Evolutionary conservation across 35 echinoderm and acorn worm genomes (phyloP), one percentile per base, ranked within the genome.

Genomic region (Lytechinus variegatus): DNA sequence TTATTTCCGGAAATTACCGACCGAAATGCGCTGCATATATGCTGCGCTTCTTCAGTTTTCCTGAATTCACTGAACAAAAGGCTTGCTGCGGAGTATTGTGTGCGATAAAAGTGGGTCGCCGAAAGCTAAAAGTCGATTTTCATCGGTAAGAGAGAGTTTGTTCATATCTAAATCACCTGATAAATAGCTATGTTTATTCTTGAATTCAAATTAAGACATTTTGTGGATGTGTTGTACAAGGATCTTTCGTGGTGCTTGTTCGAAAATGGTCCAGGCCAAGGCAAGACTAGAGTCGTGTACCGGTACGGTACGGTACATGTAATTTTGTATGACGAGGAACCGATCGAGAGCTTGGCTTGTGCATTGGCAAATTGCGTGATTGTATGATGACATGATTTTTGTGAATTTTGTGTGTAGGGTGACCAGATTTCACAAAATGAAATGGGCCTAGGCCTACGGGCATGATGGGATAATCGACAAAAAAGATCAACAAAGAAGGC

Each of bases 81-180:
- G 29, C 88, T 88, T 10, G 86, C 2, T 71, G 61, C 19, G 66
- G 16, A 21, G 52, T 90, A 51, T 1, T 90, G 4, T 88, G 52
- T 90, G 88, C 88, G 88, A 90, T 4, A 90, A 90, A 24, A 24
- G 10, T 44, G 33, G 88, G 88, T 90, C 88, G 28, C 88, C 27
- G 16, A 6, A 28, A 90, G 88, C 88, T 90, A 90, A 90, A 90
- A 90, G 88, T 90, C 88, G 88, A 90, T 90, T 90, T 90, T 90
- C 1, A 54, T 90, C 88, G 88, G 88, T 90, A 90, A 90, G 88
- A 90, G 52, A 89, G 12, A 14, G 33, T 90, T 90, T 44, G n/a
- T 90, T 12, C 27, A 90, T 90, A n/a, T 90, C 52, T 19, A 79
- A 79, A 24, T 79, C 19, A 4, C 66, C 21, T n/a, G 1, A 79